Evolutionary conservation across 2,888 invertebrate genomes (phyloP).

Genomic region (Kuschelorhynchus macadamiae): DNA sequence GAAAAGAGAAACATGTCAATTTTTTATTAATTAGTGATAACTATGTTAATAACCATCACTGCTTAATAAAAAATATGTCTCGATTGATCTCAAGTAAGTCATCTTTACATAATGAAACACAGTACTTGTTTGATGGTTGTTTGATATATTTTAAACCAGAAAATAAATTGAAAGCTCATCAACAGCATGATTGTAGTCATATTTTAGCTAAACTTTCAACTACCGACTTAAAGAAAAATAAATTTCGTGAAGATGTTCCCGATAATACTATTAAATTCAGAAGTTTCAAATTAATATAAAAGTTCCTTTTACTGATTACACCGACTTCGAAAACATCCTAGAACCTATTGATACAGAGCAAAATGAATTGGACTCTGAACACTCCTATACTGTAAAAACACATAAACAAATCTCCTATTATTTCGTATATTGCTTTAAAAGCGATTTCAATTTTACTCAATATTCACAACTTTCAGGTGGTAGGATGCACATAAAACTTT

Average conservation of each 20-base stretch:
- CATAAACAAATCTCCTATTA: neutral
- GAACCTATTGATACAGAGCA: neutral
- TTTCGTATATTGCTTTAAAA: conserved; percentile 6
- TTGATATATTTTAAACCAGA: neutral
- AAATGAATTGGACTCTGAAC: conserved; percentile 1
- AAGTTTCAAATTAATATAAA: conserved; percentile 7
- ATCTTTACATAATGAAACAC: neutral
- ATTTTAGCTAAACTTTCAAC: neutral
- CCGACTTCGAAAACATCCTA: conserved; percentile 1
- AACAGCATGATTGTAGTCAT: neutral
- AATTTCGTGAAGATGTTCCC: neutral
- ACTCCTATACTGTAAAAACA: neutral
- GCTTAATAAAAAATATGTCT: conserved; percentile 11
- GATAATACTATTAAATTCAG: neutral
- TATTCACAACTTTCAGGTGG: conserved; percentile 2
- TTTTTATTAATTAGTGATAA: conserved; percentile 11
- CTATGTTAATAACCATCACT: neutral
- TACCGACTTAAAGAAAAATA: neutral
- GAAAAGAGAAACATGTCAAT: neutral
- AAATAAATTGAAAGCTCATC: neutral
- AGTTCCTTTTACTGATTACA: conserved; percentile 8
- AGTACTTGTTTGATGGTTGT: neutral
- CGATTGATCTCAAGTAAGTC: conserved; percentile 4
- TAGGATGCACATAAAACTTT: conserved; percentile 6
- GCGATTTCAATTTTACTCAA: neutral